Base-by-base conservation (phyloP, 2,797 vertebrate species). In the Gadopsis bispinosus region DNA sequence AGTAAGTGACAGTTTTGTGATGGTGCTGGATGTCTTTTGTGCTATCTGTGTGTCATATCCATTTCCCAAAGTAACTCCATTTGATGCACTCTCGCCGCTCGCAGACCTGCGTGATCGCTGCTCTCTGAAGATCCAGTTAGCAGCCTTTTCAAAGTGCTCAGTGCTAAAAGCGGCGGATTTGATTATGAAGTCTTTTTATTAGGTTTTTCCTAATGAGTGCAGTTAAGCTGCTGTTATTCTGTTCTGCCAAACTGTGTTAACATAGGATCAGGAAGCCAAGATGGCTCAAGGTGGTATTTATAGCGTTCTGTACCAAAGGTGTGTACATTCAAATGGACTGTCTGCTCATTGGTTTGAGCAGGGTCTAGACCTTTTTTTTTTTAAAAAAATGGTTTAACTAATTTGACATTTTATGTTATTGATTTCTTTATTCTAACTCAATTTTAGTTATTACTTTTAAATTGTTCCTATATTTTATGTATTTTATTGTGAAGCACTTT, bases 161-260 rank as follows among this genome's bases (percentile, higher is more conserved):
- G 62, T 81, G 87, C 93, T 94, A 92, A 95, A 95, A 95, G 93
- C 86, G 60, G 63, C 71, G 83, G 88, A 95, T 95, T 93, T 76
- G 85, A 95, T 95, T 95, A 93, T 79, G 63, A 87, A 73, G 81
- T 86, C 80, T 65, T 95, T 94, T 93, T 93, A 95, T 95, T 92
- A 92, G 83, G 93, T 95, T 95, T 91, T 89, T 88, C 80, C 86
- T 93, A 93, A 94, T 82, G 89, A 95, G 89, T 60, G 79, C 91
- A 81, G 88, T 92, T 92, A 76, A 88, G 77, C 90, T 81, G 79
- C 88, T 75, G 74, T 87, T 87, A 90, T 88, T 88, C 70, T 87
- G 77, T 85, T 90, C 85, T 86, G 69, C 83, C 73, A 93, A 93
- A 94, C 86, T 78, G 62, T 88, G 89, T 94, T 91, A 92, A 80